These are phyloP conservation scores for Porites divaricata DNA, from an alignment of 92 coral and sea anemone species.

Conservation along the genomic window DNA sequence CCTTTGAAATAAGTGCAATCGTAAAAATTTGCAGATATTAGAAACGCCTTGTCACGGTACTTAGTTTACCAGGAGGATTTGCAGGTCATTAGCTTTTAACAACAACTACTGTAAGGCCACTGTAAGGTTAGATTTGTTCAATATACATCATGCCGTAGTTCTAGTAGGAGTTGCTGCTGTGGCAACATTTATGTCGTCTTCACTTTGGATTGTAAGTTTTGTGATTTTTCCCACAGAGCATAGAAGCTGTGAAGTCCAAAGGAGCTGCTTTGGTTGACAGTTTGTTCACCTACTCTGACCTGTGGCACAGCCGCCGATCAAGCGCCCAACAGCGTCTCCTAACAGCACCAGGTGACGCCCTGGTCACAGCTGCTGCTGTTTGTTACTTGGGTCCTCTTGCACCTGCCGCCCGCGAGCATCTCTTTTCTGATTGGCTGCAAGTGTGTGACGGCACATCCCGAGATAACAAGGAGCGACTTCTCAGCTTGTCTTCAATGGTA, in stretches of 20 bases:
- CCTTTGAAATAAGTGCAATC: too few species aligned
- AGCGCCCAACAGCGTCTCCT: constrained; percentile 73
- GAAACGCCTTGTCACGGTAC: too few species aligned
- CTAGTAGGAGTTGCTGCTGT: too few species aligned
- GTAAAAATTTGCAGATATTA: too few species aligned
- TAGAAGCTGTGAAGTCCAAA: constrained; percentile 75
- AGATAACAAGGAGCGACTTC: constrained; percentile 24
- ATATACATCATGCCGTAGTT: too few species aligned
- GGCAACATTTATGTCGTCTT: too few species aligned
- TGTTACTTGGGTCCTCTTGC: constrained; percentile 94
- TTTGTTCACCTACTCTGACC: constrained; percentile 65
- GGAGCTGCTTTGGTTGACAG: constrained; percentile 69
- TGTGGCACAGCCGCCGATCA: constrained; percentile 76
- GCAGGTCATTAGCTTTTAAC: too few species aligned
- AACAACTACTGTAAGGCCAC: too few species aligned
- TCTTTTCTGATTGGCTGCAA: constrained; percentile 86
- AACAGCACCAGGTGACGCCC: constrained; percentile 95
- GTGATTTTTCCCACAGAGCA: constrained; percentile 49
- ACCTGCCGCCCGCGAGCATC: constrained; percentile 79
- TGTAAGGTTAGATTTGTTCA: too few species aligned
- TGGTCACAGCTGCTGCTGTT: constrained; percentile 86
- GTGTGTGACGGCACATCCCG: constrained; percentile 84
- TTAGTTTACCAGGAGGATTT: too few species aligned
- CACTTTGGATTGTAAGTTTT: too few species aligned
- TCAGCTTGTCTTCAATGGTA: constrained; percentile 63